Evolutionary conservation across 2,113 vertebrate species (phyloP).

Genomic region (Phalacrocorax carbo): DNA sequence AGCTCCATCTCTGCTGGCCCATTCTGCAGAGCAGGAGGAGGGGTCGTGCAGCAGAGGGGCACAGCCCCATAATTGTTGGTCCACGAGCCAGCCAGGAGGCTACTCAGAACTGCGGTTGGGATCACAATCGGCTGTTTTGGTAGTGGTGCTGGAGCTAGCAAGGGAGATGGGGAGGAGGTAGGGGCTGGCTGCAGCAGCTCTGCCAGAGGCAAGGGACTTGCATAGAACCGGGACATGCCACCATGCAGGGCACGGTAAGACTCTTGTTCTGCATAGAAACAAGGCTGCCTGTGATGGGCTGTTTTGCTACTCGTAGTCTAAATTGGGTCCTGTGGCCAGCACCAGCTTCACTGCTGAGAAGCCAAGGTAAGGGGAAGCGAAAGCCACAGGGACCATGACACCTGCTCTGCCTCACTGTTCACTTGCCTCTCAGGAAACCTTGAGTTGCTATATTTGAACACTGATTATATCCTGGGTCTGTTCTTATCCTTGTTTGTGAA

Average conservation of each 20-base stretch:
- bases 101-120: not conserved
- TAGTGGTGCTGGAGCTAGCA: not conserved
- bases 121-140: not conserved
- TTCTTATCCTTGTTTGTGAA: constrained; percentile 64
- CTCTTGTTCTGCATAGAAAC: not conserved
- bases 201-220: not conserved
- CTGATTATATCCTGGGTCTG: not conserved
- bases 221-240: fast-evolving
- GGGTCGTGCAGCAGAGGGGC: not conserved
- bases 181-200: not conserved
- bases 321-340: not conserved
- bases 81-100: not conserved
- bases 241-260: not conserved
- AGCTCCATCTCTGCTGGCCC: not conserved
- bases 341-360: not conserved
- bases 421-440: constrained; percentile 11
- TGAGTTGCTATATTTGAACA: constrained; percentile 54
- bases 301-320: not conserved
- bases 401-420: not conserved
- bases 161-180: not conserved
- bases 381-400: not conserved
- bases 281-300: not conserved
- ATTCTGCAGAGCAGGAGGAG: not conserved
- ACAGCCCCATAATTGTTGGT: not conserved
- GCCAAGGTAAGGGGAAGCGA: not conserved